Evolutionary conservation across 2,113 vertebrate species (phyloP), one percentile per base, ranked within the genome.

Genomic region (Aleadryas rufinucha): DNA sequence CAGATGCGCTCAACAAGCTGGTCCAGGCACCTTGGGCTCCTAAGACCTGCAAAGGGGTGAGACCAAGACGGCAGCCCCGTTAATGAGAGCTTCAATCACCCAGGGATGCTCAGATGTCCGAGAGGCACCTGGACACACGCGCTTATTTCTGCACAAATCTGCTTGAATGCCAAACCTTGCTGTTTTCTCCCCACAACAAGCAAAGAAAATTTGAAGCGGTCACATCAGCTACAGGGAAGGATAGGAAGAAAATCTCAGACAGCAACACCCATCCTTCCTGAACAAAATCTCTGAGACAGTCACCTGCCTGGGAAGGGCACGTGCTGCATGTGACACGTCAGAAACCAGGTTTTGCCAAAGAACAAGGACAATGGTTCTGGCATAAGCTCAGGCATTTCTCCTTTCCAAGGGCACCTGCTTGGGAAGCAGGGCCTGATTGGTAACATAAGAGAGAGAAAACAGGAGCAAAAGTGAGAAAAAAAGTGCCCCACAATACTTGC

Each of bases 1-100:
- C 72, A 84, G 56, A 83, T 79, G 59, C 0, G 0, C 33, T 68
- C 0, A 0, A 1, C 13, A 68, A 80, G 44, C 5, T 2, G n/a
- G 23, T 47, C 23, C 35, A 49, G 50, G 68, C 41, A 57, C 37
- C 6, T 13, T 28, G 19, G 26, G 22, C 42, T 71, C n/a, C 78
- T 42, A 54, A 50, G 56, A 50, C 9, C 47, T 66, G 27, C n/a
- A 53, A 59, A 87, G 26, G 9, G 23, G 14, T 1, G 2, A 84
- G 60, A 65, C 6, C 44, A 61, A 59, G 69, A 23, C 37, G 53
- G 37, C 69, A 82, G 77, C 33, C 31, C 37, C 2, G 0, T 59
- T 59, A 87, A 61, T 0, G 4, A 69, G 37, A 57, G 12, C 57
- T 76, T 92, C 54, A n/a, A 37, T 33, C 11, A 6, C 16, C 18